Evolutionary conservation across 2,797 vertebrate species (phyloP).

Genomic region (Cephalopachus bancanus): DNA sequence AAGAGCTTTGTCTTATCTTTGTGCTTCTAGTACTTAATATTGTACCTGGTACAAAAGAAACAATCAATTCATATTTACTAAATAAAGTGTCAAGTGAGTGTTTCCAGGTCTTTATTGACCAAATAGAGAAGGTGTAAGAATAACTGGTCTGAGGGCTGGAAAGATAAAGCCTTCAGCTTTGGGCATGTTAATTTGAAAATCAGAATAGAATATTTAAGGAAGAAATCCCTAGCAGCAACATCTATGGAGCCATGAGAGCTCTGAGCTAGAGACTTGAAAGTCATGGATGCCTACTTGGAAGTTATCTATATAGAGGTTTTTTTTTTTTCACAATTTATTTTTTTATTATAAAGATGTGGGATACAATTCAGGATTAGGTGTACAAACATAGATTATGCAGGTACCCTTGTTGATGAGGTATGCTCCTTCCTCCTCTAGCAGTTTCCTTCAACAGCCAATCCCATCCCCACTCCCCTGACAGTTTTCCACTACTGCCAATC

Average conservation of each 20-base stretch:
- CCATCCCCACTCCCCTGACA: too few species aligned
- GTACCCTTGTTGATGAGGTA: too few species aligned
- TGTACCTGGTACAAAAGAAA: background rate
- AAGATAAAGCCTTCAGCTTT: conserved; percentile 35
- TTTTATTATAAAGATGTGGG: too few species aligned
- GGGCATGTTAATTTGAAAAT: conserved; percentile 30
- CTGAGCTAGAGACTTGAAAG: background rate
- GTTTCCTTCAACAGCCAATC: too few species aligned
- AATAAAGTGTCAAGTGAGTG: background rate
- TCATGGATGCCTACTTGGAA: background rate
- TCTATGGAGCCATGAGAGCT: background rate
- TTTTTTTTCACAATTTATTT: too few species aligned
- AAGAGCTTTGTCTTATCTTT: background rate
- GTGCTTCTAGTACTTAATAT: conserved; percentile 11
- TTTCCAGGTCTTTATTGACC: conserved; percentile 2
- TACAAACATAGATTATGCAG: too few species aligned
- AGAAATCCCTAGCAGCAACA: background rate
- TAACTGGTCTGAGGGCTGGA: background rate
- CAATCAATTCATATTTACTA: background rate
- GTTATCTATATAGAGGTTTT: background rate
- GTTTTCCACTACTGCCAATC: too few species aligned
- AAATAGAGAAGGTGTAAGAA: background rate
- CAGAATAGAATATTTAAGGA: conserved; percentile 8
- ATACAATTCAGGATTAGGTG: too few species aligned
- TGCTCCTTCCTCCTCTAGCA: too few species aligned